Evolutionary conservation across 2,113 vertebrate species (phyloP).

Genomic region (Myanophis thanlyinensis): DNA sequence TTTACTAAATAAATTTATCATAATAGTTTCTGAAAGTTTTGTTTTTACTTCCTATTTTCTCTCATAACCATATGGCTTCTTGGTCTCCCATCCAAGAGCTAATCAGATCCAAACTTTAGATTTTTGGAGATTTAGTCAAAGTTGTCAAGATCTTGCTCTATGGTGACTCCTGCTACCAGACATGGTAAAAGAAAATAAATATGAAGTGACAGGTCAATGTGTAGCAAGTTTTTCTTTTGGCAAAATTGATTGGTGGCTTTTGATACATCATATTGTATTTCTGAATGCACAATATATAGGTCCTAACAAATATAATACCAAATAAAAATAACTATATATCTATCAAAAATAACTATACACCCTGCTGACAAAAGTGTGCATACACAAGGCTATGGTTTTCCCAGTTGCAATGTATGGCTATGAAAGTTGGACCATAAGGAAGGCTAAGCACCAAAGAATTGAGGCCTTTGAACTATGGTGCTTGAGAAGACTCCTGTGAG

Average conservation of each 20-base stretch:
- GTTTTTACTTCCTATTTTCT: background rate
- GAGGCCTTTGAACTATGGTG: too few species aligned
- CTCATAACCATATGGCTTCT: background rate
- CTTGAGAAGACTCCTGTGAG: too few species aligned
- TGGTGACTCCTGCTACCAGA: background rate
- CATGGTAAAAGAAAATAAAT: background rate
- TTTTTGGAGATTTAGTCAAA: background rate
- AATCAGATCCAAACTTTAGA: background rate
- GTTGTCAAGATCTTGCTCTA: background rate
- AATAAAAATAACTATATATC: background rate
- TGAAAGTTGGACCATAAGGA: too few species aligned
- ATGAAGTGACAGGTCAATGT: background rate
- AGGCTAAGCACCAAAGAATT: too few species aligned
- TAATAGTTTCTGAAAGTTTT: background rate
- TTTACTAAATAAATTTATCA: background rate
- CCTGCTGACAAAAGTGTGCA: too few species aligned
- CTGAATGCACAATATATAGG: background rate
- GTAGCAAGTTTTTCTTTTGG: background rate
- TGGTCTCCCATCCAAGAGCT: background rate
- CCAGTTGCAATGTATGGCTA: too few species aligned
- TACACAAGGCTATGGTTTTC: too few species aligned
- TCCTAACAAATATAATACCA: background rate
- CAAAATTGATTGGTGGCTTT: background rate
- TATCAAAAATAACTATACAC: too few species aligned
- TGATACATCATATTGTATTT: background rate